phyloP scores from a whole-genome alignment of 2,113 vertebrate genomes.

The Orycteropus afer region DNA sequence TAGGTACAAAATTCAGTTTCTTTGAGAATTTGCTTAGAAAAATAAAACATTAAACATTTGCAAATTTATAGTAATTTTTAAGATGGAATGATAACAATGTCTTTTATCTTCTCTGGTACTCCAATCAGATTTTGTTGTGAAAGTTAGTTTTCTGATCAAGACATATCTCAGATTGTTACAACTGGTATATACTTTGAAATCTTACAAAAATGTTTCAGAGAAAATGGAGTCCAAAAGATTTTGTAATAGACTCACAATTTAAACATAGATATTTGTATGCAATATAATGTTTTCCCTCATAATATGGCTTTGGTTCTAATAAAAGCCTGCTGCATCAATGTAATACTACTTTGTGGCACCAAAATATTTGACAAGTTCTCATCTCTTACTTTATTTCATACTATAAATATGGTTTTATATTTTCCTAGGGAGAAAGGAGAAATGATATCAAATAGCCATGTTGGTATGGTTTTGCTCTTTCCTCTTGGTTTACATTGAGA shows the following conservation, averaged over 20 bases:
- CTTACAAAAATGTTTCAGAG: background rate
- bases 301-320: constrained; percentile 12
- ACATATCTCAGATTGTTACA: background rate
- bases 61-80: constrained; percentile 29
- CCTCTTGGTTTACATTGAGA: constrained; percentile 12
- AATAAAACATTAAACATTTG: background rate
- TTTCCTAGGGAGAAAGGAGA: constrained; percentile 28
- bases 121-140: background rate
- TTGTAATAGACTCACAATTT: constrained; percentile 9
- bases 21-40: background rate
- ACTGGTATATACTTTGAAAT: background rate
- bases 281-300: constrained; percentile 1
- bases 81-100: background rate
- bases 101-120: background rate
- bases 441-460: background rate
- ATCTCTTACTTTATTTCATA: constrained; percentile 57
- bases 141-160: background rate
- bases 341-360: background rate
- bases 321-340: background rate
- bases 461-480: background rate
- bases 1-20: background rate
- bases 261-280: background rate
- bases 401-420: constrained; percentile 43
- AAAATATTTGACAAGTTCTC: background rate
- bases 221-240: background rate